Evolutionary conservation across 2,888 invertebrate genomes (phyloP).

Genomic region (Ypsolopha scabrella): DNA sequence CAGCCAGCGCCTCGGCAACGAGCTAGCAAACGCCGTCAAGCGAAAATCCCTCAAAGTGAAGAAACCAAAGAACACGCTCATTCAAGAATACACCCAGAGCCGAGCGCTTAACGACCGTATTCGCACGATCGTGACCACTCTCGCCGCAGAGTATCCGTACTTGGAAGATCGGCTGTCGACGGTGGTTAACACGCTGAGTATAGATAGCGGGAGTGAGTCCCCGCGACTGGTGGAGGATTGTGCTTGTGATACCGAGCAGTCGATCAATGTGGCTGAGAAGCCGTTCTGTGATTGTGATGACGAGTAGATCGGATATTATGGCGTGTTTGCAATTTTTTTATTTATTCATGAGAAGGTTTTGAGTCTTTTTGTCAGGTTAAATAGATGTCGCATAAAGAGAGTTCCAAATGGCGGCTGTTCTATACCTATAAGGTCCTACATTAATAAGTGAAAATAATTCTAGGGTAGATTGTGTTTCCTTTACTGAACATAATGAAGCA

Average conservation of each 20-base stretch:
- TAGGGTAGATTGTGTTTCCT: too few species aligned
- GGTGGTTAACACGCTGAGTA: slow-evolving; percentile 63
- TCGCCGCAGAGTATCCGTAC: slow-evolving; percentile 74
- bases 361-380: too few species aligned
- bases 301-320: not conserved
- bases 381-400: too few species aligned
- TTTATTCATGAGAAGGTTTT: too few species aligned
- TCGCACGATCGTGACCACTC: slow-evolving; percentile 64
- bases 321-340: not conserved
- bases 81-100: slow-evolving; percentile 70
- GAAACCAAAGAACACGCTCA: slow-evolving; percentile 57
- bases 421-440: too few species aligned
- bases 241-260: slow-evolving; percentile 12
- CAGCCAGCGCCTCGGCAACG: slow-evolving; percentile 76
- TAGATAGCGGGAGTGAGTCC: slow-evolving; percentile 33
- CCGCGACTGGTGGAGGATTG: slow-evolving; percentile 27
- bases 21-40: slow-evolving; percentile 65
- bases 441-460: too few species aligned
- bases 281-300: slow-evolving; percentile 19
- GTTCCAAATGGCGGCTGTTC: too few species aligned
- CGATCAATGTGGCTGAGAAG: slow-evolving; percentile 29
- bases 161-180: slow-evolving; percentile 40
- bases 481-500: too few species aligned
- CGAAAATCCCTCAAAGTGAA: slow-evolving; percentile 39
- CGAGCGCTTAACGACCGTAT: slow-evolving; percentile 70